A percentile compares a stretch with the other conserved stretches of the same genome.
phyloP scores from a whole-genome alignment of 2,797 vertebrate genomes.

The Gymnothorax javanicus region DNA sequence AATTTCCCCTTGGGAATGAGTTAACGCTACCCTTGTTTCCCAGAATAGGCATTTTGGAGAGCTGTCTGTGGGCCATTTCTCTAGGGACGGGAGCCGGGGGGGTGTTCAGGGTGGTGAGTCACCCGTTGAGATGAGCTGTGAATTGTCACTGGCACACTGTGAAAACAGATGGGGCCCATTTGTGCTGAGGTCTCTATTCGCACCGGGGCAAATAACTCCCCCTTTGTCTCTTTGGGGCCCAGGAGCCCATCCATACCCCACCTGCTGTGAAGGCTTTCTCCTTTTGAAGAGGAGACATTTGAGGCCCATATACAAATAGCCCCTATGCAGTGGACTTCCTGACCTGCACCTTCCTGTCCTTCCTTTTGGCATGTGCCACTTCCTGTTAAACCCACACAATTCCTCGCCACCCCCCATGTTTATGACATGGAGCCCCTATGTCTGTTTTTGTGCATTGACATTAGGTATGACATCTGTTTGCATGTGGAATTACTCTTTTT shows the following conservation, averaged over 20 bases:
- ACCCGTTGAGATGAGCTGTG: not conserved
- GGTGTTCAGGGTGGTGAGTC: not conserved
- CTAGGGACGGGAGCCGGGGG: not conserved
- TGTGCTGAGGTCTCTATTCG: not conserved
- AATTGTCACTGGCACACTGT: not conserved
- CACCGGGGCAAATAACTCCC: not conserved
- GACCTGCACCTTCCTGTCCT: not conserved
- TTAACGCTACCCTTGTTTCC: not conserved
- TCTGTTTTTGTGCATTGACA: not conserved
- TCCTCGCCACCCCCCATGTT: not conserved
- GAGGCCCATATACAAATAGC: not conserved
- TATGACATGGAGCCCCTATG: not conserved
- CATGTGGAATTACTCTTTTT: not conserved
- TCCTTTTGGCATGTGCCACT: not conserved
- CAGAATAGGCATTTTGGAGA: not conserved
- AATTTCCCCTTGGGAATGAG: not conserved
- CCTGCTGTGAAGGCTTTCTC: not conserved
- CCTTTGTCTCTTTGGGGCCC: not conserved
- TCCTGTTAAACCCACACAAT: not conserved
- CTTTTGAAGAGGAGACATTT: not conserved
- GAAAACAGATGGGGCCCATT: not conserved
- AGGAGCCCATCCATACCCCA: no score
- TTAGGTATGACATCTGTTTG: not conserved
- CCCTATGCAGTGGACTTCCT: not conserved
- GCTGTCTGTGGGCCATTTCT: not conserved